Conservation (phyloP, 2,113 vertebrate species). For the Bubo bubo region DNA sequence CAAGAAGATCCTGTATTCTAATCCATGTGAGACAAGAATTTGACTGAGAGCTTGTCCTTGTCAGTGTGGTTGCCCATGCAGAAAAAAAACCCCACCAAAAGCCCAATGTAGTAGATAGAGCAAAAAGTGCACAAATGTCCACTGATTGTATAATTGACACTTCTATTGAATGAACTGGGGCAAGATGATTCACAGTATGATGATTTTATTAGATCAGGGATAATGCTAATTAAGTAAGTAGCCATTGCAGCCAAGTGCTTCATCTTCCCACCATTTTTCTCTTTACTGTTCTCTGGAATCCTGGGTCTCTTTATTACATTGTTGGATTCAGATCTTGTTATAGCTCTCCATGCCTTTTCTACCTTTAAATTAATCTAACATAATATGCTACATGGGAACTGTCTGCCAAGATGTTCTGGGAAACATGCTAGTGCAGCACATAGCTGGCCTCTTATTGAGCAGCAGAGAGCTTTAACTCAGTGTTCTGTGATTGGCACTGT, state of each 20-base stretch:
- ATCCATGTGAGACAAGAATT: neutral
- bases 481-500: rapidly evolving
- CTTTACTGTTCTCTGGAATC: neutral
- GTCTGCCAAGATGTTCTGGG: neutral
- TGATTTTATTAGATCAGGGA: neutral
- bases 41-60: neutral
- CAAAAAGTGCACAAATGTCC: neutral
- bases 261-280: neutral
- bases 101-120: neutral
- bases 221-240: slow-evolving; percentile 15
- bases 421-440: neutral
- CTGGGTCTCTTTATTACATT: neutral
- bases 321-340: neutral
- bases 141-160: neutral
- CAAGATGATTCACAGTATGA: neutral
- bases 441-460: neutral
- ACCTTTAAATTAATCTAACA: neutral
- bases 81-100: neutral
- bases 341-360: slow-evolving; percentile 1
- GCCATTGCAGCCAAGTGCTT: neutral
- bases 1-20: slow-evolving; percentile 13
- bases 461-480: neutral
- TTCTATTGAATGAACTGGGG: neutral
- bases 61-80: neutral
- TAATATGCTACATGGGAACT: neutral